Base-by-base conservation (phyloP, 2,888 invertebrate species). In the Eulithis prunata region DNA sequence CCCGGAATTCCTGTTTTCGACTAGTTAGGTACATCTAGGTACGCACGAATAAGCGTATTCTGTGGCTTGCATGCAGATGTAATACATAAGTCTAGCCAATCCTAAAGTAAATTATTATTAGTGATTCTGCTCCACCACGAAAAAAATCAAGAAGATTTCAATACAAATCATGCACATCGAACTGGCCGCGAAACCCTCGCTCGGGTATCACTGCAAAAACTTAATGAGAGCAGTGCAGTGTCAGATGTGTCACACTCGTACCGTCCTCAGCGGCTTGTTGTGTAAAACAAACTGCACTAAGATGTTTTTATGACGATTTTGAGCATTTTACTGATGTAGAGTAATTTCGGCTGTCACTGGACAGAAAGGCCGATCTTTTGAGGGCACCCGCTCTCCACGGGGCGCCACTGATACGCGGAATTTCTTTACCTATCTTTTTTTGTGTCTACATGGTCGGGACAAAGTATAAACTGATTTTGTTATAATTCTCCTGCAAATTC, bases 261-360 rank as follows among this genome's bases (percentile, higher is more conserved):
- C 76, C 78, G 78, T 76, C 80, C 80, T 79, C 77, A 82, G 83
- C 80, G 79, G 81, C 86, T 87, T 89, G 90, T 90, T 88, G 84
- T 87, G 85, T 86, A 83, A 91, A 91, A 91, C 89, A 91, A 89
- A 91, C 90, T 85, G 85, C 81, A 80, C 76, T 79, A 70, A 78
- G 80, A 80, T 78, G 79, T 78, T 83, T 86, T 89, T 72, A 69
- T 66, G 54, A 62, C 13, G 62, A 59, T 67, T 88, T 85, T 85
- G 65, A 66, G 61, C 52, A 67, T 65, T 88, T 85, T 85, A 81
- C 82, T 82, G 81, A 84, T 81, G 83, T 82, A 76, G 84, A 83
- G 84, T 84, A 85, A 90, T 91, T 91, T 91, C 89, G 90, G 91
- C 90, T 92, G 92, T 92, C 92, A 91, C 74, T 81, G 77, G 73